Evolutionary conservation across 2,888 invertebrate species (phyloP).

Genomic region (Coleophora flavipennella): DNA sequence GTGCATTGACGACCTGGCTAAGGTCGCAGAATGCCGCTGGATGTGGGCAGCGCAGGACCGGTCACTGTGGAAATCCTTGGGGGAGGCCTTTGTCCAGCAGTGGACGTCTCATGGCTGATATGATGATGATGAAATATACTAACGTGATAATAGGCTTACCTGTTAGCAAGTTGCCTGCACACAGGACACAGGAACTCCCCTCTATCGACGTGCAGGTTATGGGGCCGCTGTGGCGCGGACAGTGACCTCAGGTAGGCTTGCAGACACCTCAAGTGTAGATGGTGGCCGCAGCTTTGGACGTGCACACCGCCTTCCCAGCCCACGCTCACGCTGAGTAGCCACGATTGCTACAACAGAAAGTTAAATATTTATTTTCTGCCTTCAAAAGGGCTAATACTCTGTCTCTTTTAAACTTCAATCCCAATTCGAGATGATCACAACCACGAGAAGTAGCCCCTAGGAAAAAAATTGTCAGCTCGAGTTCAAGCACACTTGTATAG

Average conservation of each 20-base stretch:
- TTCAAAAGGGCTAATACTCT: too few species aligned
- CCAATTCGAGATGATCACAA: too few species aligned
- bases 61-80: too few species aligned
- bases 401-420: too few species aligned
- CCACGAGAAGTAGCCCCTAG: too few species aligned
- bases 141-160: too few species aligned
- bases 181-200: slow-evolving; percentile 96
- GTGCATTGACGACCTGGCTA: too few species aligned
- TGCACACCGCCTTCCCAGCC: slow-evolving; percentile 95
- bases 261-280: slow-evolving; percentile 95
- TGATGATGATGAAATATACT: neutral
- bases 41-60: slow-evolving; percentile 67
- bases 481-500: too few species aligned
- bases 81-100: too few species aligned
- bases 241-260: slow-evolving; percentile 91
- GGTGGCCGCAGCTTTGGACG: slow-evolving; percentile 97
- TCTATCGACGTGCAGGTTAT: slow-evolving; percentile 76
- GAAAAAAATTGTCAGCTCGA: too few species aligned
- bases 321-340: slow-evolving; percentile 81
- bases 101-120: neutral
- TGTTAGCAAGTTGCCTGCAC: slow-evolving; percentile 82
- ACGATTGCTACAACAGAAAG: slow-evolving; percentile 72
- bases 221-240: slow-evolving; percentile 81
- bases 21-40: too few species aligned
- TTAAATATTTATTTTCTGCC: too few species aligned